Evolutionary conservation across 1,140 invertebrate genomes (phyloP), one percentile per base, ranked within the genome.

Genomic region (Lasioglossum albipes): DNA sequence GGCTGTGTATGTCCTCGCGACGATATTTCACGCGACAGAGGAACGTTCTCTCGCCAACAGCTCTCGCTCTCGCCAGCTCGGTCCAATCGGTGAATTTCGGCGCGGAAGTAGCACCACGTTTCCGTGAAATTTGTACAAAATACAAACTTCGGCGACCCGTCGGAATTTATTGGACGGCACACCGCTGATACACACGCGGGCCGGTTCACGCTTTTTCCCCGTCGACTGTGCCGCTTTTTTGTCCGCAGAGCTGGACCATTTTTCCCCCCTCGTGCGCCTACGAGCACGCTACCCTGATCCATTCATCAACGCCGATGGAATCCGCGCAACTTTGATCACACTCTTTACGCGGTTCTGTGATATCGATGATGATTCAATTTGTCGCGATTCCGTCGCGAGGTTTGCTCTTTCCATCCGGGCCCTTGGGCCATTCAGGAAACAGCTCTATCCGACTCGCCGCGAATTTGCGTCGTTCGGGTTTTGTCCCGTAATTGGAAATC

Each of bases 331-430:
- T 18, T 57, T 57, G 77, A 52, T 74, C 70, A 27, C 49, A 27
- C 61, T 66, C 62, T 79, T 79, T 79, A 73, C 62, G 54, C 62
- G 70, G 52, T 66, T n/a, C 70, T 45, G 31, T 22, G 77, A 74
- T 66, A 79, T 74, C 42, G 77, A 79, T 79, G 70, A 74, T 73
- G 70, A 79, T 79, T 74, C 77, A 20, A 74, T 79, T 79, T 74
- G 70, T 79, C 77, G 65, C 77, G 70, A 59, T 79, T 64, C 49
- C 49, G 59, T 79, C 73, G 59, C 49, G n/a, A 52, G 49, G 52
- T 52, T 80, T 36, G 78, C 41, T 61, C 31, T 57, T 1, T 16
- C 18, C 52, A 2, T 20, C 18, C n/a, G 3, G 0, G 36, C 13
- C 0, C 31, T 31, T 18, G 62, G 62, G 27, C 31, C 41, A 65